Base-by-base conservation (phyloP, 2,888 invertebrate genomes). In the Drosophila nigricruria region DNA sequence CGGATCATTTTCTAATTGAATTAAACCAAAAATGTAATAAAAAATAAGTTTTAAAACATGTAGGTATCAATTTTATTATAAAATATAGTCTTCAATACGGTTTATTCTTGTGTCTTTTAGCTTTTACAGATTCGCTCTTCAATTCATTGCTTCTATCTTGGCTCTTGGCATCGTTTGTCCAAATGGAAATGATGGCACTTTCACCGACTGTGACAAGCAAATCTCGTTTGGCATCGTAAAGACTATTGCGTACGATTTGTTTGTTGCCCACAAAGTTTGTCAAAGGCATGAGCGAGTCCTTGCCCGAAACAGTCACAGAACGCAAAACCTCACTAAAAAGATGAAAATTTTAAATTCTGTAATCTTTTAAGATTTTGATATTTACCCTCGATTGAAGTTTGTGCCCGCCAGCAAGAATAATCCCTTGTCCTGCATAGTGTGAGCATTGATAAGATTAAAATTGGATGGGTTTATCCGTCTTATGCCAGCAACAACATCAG, bases 201-300 rank as follows among this genome's bases (percentile, higher is more conserved):
- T 97, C 97, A 5, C 97, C 97, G 23, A 95, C 95, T 12, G 96
- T 96, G 70, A 96, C 90, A 52, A 96, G 91, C 23, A 94, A 73
- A 76, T 95, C 94, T 30, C 93, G 93, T 95, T 95, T 93, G 66
- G 93, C 89, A 83, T 96, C 94, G 79, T 94, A 95, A 92, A 95
- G 94, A 90, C 96, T 96, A 67, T 95, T 94, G n/a, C 96, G 93
- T 3, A 97, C 95, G 16, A 95, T 93, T 92, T 97, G 97, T 70
- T 94, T 95, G 91, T 96, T 97, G 23, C 93, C 94, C 6, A 89
- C 79, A 80, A 96, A 95, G 88, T 94, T 93, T 1, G 94, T 94
- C 71, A 92, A 86, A 0, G 95, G 95, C 72, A 93, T 90, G 34
- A 96, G 91, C 0, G 63, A 70, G 63, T 93, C 93, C 68, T 94